Evolutionary conservation across 2,888 invertebrate genomes (phyloP).

Genomic region (Sympetrum striolatum): DNA sequence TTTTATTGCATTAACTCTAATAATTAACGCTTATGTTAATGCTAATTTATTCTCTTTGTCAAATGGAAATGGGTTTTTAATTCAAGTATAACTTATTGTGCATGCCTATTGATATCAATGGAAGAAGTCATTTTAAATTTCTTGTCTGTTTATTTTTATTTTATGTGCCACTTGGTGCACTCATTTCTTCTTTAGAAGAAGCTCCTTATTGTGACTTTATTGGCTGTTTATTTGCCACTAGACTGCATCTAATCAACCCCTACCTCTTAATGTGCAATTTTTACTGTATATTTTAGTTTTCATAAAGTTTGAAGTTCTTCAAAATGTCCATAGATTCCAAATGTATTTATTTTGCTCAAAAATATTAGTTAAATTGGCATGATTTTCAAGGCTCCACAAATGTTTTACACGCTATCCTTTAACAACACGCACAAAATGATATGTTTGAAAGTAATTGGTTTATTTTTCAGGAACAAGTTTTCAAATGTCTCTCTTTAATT

Average conservation of each 20-base stretch:
- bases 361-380: neutral
- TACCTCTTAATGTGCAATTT: slow-evolving; percentile 31
- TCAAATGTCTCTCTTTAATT: too few species aligned
- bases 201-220: neutral
- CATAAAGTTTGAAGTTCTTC: neutral
- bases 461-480: too few species aligned
- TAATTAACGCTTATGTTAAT: too few species aligned
- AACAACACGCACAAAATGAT: too few species aligned
- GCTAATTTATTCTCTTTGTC: neutral
- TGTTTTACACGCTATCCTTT: too few species aligned
- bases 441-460: too few species aligned
- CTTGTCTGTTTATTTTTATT: neutral
- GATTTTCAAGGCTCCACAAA: neutral
- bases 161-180: neutral
- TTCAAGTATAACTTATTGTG: neutral
- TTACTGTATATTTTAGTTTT: neutral
- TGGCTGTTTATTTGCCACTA: neutral
- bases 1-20: neutral
- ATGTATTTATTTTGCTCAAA: neutral
- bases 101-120: neutral
- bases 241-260: neutral
- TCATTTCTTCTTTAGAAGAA: neutral
- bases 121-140: neutral
- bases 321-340: neutral
- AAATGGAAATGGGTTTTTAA: neutral